phyloP scores from a whole-genome alignment of 1,140 invertebrate genomes.

The Drosophila azteca region DNA sequence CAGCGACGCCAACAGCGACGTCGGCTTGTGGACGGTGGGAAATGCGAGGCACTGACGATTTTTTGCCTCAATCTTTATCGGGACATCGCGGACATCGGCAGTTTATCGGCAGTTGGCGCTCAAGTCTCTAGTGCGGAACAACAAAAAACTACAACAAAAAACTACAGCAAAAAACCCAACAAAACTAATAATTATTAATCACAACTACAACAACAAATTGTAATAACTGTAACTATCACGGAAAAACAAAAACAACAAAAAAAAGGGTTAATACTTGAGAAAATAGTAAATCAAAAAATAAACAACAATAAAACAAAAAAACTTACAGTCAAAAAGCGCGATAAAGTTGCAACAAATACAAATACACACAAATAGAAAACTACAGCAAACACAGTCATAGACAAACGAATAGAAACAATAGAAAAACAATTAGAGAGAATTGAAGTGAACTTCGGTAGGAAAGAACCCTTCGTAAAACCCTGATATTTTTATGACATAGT shows the following conservation, averaged over 20 bases:
- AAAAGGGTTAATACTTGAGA: slow-evolving; percentile 38
- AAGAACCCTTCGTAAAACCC: too few relatives aligned
- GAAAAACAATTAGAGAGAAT: slow-evolving; percentile 40
- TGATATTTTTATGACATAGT: too few relatives aligned
- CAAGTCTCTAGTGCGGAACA: slow-evolving; percentile 61
- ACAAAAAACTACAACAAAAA: slow-evolving; percentile 31
- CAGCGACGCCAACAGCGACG: slow-evolving; percentile 16
- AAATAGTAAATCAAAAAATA: slow-evolving; percentile 67
- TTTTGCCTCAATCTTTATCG: slow-evolving; percentile 57
- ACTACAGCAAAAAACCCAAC: slow-evolving; percentile 39
- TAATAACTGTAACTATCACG: slow-evolving; percentile 34
- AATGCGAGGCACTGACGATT: slow-evolving; percentile 32
- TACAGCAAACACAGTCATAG: slow-evolving; percentile 12
- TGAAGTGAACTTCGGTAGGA: neutral
- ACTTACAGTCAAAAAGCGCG: slow-evolving; percentile 3
- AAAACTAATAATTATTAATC: slow-evolving; percentile 41
- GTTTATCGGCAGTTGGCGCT: slow-evolving; percentile 65
- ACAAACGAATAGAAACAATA: slow-evolving; percentile 32
- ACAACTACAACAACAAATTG: slow-evolving; percentile 19
- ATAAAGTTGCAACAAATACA: slow-evolving; percentile 28
- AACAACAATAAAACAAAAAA: slow-evolving; percentile 31
- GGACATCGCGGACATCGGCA: slow-evolving; percentile 41
- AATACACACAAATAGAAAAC: slow-evolving; percentile 6
- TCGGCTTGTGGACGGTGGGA: slow-evolving; percentile 15
- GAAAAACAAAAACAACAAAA: slow-evolving; percentile 19